Evolutionary conservation across 2,113 vertebrate genomes (phyloP), one percentile per base, ranked within the genome.

Genomic region (Sakesphorus luctuosus): DNA sequence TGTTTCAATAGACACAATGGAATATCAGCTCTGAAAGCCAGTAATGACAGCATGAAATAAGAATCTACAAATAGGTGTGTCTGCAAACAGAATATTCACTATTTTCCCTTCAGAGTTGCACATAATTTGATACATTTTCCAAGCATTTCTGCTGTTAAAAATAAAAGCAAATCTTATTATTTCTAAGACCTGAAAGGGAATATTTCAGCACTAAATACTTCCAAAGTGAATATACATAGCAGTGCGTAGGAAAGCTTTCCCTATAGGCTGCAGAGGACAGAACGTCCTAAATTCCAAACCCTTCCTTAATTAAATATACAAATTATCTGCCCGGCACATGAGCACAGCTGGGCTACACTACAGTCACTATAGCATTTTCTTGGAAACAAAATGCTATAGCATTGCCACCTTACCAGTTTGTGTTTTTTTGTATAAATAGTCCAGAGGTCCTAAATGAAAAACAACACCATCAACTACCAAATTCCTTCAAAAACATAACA

Each of bases 361-460:
- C 50, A 68, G 93, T 13, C 18, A 44, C 88, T 89, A 96, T 77
- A 97, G 96, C 90, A 96, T 93, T 84, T 89, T 13, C 50, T 86
- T 20, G 17, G 38, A 31, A 11, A 35, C 17, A 53, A 94, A 96
- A 96, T 93, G 95, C 93, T 95, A 78, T 43, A 68, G 84, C 16
- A 12, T 12, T 18, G 59, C 28, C 23, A 93, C 97, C 99, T 99
- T 98, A 98, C 98, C 98, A 97, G 96, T 95, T 94, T 98, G 84
- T 79, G 97, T 91, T 97, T 98, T 98, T 98, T 94, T 59, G 89
- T 97, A 95, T 98, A 98, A 93, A 98, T 93, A 83, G 97, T 97
- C 98, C 98, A 99, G 95, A 87, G 94, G 43, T 98, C 98, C 98
- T 98, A 98, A 96, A 97, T 33, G 86, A 95, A 92, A 94, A 97